Percentiles rank a stretch among this genome's conserved stretches.
Conservation (phyloP, 2,797 vertebrate genomes). For the Poeciliopsis presidionis region DNA sequence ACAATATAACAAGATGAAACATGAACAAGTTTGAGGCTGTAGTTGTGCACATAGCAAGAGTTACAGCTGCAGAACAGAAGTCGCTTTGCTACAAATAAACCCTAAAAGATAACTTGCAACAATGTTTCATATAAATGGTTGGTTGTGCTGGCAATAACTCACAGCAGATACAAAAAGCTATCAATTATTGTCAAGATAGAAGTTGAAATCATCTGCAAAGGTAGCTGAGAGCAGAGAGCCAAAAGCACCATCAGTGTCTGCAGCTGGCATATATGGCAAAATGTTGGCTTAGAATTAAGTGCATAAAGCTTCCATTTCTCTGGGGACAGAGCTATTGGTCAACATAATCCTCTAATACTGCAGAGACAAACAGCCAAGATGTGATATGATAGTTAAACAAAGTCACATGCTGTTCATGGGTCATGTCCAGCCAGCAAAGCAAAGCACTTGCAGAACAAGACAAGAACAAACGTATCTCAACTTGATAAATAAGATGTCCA, state of each 20-base stretch:
- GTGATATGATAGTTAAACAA: slow-evolving; percentile 63
- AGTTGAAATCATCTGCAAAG: slow-evolving; percentile 27
- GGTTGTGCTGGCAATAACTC: not conserved
- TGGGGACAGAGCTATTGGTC: slow-evolving; percentile 53
- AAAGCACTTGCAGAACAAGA: not conserved
- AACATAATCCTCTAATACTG: slow-evolving; percentile 69
- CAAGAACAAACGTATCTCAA: no score
- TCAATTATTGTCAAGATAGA: not conserved
- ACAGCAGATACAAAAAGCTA: not conserved
- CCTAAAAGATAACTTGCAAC: not conserved
- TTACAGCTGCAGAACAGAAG: not conserved
- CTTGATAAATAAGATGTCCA: not conserved
- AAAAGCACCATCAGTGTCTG: slow-evolving; percentile 18
- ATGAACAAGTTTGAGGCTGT: not conserved
- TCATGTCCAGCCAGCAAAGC: slow-evolving; percentile 32
- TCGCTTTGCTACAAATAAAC: not conserved
- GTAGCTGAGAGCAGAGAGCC: slow-evolving; percentile 27
- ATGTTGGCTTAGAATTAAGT: slow-evolving; percentile 64
- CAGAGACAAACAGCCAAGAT: slow-evolving; percentile 62
- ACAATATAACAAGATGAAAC: not conserved
- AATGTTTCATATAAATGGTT: not conserved
- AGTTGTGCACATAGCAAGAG: not conserved
- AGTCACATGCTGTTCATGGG: slow-evolving; percentile 46
- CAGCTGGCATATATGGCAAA: slow-evolving; percentile 37
- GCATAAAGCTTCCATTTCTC: slow-evolving; percentile 62